These are phyloP conservation scores for Drosophila imparisetae DNA, from an alignment of 2,888 invertebrate species.

Conservation along the genomic window DNA sequence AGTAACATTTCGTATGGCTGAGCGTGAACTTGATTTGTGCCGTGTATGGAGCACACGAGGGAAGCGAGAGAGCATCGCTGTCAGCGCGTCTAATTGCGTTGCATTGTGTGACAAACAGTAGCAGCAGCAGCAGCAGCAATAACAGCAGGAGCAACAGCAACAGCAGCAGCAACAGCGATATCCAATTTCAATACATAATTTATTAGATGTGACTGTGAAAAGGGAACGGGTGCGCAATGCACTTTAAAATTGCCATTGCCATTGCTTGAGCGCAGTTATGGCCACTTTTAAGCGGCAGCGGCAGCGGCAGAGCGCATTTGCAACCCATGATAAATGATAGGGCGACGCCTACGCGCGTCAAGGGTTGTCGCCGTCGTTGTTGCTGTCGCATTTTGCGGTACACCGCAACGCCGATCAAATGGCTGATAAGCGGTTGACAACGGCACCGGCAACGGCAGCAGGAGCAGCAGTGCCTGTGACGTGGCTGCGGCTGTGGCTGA, in stretches of 20 bases:
- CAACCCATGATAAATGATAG: constrained; percentile 71
- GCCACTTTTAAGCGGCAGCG: constrained; percentile 40
- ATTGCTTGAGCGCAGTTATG: constrained; percentile 20
- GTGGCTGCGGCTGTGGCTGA: constrained; percentile 71
- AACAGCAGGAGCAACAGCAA: constrained; percentile 1
- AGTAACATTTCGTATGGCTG: not conserved
- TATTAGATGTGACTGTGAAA: constrained; percentile 61
- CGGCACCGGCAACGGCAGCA: constrained; percentile 23
- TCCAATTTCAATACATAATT: constrained; percentile 70
- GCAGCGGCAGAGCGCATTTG: constrained; percentile 32
- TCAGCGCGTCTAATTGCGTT: constrained; percentile 61
- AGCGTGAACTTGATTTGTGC: not conserved
- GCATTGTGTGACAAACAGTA: constrained; percentile 56
- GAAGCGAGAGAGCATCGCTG: constrained; percentile 10
- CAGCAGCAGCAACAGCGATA: constrained; percentile 40
- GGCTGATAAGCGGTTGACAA: constrained; percentile 68
- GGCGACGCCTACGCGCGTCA: constrained; percentile 72
- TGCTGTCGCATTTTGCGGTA: constrained; percentile 68
- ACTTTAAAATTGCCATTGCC: constrained; percentile 55
- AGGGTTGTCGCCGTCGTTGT: constrained; percentile 62
- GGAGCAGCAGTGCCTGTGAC: constrained; percentile 38
- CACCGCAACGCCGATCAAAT: constrained; percentile 77
- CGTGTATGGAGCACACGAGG: not conserved
- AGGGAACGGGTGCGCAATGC: constrained; percentile 46
- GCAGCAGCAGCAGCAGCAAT: constrained; percentile 2